Conservation (phyloP, 2,797 vertebrate genomes). For the Simalia tracyae region DNA sequence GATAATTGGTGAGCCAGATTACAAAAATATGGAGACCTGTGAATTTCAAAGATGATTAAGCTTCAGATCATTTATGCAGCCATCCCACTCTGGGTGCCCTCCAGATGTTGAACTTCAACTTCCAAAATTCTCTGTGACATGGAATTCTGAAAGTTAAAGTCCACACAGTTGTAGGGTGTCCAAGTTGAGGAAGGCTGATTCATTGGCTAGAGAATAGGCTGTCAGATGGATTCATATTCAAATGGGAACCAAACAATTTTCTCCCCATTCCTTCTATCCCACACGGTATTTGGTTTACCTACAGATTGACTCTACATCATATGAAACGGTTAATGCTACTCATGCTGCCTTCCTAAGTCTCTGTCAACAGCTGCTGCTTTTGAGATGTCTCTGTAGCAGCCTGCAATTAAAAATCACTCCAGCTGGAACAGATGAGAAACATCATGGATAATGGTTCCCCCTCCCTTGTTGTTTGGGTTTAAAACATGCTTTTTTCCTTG, state of each 20-base stretch:
- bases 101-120: not conserved
- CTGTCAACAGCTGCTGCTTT: constrained; percentile 60
- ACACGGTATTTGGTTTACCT: not conserved
- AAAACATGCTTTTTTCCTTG: constrained; percentile 42
- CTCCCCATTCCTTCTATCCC: not conserved
- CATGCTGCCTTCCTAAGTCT: not conserved
- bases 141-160: not conserved
- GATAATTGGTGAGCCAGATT: not conserved
- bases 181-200: not conserved
- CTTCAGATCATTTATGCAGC: not conserved
- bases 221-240: not conserved
- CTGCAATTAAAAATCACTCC: constrained; percentile 60
- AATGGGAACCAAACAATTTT: not conserved
- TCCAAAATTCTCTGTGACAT: not conserved
- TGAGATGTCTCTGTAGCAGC: constrained; percentile 54
- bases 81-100: not conserved
- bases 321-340: not conserved
- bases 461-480: constrained; percentile 36
- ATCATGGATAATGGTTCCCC: constrained; percentile 39
- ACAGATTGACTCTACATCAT: too few relatives aligned
- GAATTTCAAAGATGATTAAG: not conserved
- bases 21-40: not conserved
- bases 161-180: not conserved
- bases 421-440: constrained; percentile 57
- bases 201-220: not conserved